Conservation (phyloP, 2,888 invertebrate genomes). For the Melinaea marsaeus region DNA sequence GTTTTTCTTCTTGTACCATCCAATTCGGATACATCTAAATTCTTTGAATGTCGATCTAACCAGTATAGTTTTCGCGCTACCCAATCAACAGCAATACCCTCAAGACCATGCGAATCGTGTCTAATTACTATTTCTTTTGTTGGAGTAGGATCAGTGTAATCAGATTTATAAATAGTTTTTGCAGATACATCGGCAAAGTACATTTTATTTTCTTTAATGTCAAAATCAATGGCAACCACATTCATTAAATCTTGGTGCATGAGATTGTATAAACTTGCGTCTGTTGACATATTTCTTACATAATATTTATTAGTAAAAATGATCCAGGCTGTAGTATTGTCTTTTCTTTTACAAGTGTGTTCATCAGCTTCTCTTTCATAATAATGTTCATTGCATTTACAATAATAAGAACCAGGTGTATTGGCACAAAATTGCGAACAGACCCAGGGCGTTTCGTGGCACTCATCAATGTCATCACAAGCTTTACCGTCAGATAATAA, state of each 20-base stretch:
- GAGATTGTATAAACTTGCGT: conserved; percentile 89
- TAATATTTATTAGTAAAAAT: conserved; percentile 98
- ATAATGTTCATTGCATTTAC: conserved; percentile 95
- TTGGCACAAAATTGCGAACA: conserved; percentile 98
- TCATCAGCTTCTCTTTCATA: conserved; percentile 92
- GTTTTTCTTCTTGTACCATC: conserved; percentile 95
- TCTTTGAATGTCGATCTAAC: conserved; percentile 96
- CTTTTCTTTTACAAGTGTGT: conserved; percentile 93
- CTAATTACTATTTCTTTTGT: conserved; percentile 90
- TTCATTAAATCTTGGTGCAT: conserved; percentile 97
- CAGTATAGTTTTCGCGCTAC: conserved; percentile 96
- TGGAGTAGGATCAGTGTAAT: conserved; percentile 77
- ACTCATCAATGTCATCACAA: conserved; percentile 95
- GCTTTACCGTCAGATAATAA: conserved; percentile 93
- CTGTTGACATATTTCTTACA: conserved; percentile 95
- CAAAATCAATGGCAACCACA: conserved; percentile 97
- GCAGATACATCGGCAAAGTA: conserved; percentile 98
- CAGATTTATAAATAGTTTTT: conserved; percentile 92
- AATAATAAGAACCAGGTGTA: conserved; percentile 95
- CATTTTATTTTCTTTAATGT: conserved; percentile 88
- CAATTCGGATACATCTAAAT: conserved; percentile 95
- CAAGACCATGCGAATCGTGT: conserved; percentile 97
- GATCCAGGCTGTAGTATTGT: conserved; percentile 89
- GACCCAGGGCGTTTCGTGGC: conserved; percentile 89
- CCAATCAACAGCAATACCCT: conserved; percentile 98